phyloP scores from a whole-genome alignment of 1,140 invertebrate genomes.

The Chymomyza costata region DNA sequence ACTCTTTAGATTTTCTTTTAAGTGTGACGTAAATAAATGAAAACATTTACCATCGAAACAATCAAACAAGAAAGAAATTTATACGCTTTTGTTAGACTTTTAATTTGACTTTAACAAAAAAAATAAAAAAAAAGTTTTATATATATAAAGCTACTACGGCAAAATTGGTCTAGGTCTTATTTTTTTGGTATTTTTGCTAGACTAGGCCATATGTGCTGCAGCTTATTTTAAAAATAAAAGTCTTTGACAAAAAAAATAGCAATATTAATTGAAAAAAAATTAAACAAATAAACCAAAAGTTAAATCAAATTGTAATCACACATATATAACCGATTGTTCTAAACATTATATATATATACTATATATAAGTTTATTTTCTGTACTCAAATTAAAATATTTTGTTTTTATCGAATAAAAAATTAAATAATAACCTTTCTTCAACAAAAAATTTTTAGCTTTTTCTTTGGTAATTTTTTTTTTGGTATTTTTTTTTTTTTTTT shows the following conservation, averaged over 20 bases:
- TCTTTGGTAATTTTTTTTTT: conserved; percentile 30
- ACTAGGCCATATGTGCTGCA: too few species aligned
- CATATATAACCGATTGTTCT: conserved; percentile 31
- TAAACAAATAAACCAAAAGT: conserved; percentile 66
- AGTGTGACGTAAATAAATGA: conserved; percentile 64
- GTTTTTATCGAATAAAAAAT: too few species aligned
- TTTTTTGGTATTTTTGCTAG: conserved; percentile 1
- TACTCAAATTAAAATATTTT: too few species aligned
- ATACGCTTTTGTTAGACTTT: conserved; percentile 43
- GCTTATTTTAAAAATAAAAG: conserved; percentile 31
- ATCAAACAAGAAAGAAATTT: conserved; percentile 75
- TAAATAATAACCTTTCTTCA: conserved; percentile 42
- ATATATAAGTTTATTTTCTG: conserved; percentile 39
- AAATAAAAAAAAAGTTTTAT: conserved; percentile 18
- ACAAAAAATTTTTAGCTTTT: conserved; percentile 23
- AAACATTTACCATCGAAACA: conserved; percentile 74
- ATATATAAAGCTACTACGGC: conserved; percentile 4
- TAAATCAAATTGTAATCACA: conserved; percentile 66
- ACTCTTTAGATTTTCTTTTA: too few species aligned
- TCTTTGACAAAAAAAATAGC: conserved; percentile 10
- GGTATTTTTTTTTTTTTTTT: conserved; percentile 34
- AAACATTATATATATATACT: conserved; percentile 36
- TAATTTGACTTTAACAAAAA: conserved; percentile 42
- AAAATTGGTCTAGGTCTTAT: conserved; percentile 7
- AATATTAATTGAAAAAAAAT: too few species aligned